Base-by-base conservation (phyloP, 2,888 invertebrate genomes). In the Timema cristinae region DNA sequence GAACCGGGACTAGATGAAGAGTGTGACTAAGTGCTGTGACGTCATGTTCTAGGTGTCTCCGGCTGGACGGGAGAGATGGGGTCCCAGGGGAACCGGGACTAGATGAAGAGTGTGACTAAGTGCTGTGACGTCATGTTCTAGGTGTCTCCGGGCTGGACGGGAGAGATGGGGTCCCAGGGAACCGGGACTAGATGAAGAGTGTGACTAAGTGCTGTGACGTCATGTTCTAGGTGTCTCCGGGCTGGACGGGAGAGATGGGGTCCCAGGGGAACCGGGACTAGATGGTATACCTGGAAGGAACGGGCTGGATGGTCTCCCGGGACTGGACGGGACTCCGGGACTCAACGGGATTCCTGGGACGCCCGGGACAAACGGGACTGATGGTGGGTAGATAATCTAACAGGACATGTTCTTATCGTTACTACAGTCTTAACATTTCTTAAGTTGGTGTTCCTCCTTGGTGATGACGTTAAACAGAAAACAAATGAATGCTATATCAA, bases 41-140 rank as follows among this genome's bases (percentile, higher is more conserved):
- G 32, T 32, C 32, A 32, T 32, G 32, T 32, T 56, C 2, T 74
- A 78, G 81, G 80, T 56, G 80, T 82, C 73, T 77, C 89, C 0
- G 93, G 0, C 81, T 95, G 1, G 95, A 96, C 78, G 96, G 95
- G 0, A 84, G 94, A 71, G 94, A 95, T 77, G 95, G 95, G 5
- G 89, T 95, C 0, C 95, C 95, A 0, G 96, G 96, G 0, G 94
- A 94, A 78, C 95, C 95, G 0, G 95, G 96, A 0, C 83, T 95
- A 52, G 93, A 94, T 78, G 96, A 32, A 32, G 32, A 32, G 32
- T 32, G 32, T 32, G 32, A 32, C 32, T 32, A 32, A 32, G 32
- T 32, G 32, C 4, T 32, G 32, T 32, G 32, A 32, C 32, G 32
- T 32, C 32, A 32, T 32, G 32, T 32, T 56, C 2, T 74, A 78